These are phyloP conservation scores for Urocolius indicus DNA, from an alignment of 2,113 vertebrate species.

Conservation along the genomic window DNA sequence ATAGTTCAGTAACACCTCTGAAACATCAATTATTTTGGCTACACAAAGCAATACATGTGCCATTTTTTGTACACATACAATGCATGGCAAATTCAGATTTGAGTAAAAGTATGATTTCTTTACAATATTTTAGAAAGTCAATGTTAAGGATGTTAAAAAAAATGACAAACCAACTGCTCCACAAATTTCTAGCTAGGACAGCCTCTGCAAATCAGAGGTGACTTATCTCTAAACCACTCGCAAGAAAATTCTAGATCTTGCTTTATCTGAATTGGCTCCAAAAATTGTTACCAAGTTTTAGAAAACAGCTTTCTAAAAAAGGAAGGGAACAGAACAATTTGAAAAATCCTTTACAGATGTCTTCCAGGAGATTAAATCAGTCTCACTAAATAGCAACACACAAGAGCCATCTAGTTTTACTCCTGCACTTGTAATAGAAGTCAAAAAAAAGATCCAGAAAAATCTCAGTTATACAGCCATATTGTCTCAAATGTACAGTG, in stretches of 20 bases:
- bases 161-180: background rate
- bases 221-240: background rate
- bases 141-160: background rate
- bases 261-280: background rate
- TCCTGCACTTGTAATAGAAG: background rate
- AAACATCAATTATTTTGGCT: background rate
- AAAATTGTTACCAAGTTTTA: background rate
- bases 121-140: background rate
- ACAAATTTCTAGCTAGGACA: background rate
- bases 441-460: background rate
- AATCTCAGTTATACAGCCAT: background rate
- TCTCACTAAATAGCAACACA: background rate
- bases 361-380: background rate
- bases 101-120: background rate
- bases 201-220: background rate
- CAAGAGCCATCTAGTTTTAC: background rate
- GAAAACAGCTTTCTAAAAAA: background rate
- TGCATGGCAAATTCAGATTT: background rate
- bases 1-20: background rate
- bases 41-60: background rate
- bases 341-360: background rate
- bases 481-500: background rate
- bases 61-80: fast-evolving
- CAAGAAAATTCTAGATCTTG: background rate
- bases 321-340: background rate